Percentiles rank a stretch among this genome's conserved stretches.
Evolutionary conservation across 2,797 vertebrate genomes (phyloP).

Genomic region (Cyclopterus lumpus): DNA sequence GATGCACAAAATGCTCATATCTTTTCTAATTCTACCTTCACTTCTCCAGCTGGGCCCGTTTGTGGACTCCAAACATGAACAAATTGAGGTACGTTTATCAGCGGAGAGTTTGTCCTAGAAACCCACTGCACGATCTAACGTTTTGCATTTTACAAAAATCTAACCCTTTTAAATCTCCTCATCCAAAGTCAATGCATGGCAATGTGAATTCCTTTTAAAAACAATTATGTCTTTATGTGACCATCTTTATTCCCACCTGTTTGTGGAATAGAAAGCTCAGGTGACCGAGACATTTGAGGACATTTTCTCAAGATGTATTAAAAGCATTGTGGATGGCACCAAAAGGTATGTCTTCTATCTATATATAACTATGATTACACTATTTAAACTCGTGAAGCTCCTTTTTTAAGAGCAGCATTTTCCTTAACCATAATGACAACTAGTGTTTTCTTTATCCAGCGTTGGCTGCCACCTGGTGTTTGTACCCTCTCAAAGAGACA

Average conservation of each 20-base stretch:
- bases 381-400: background rate
- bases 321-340: slow-evolving; percentile 90
- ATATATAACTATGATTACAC: background rate
- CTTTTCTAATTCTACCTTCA: slow-evolving; percentile 22
- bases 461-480: slow-evolving; percentile 89
- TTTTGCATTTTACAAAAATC: background rate
- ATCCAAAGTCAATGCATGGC: background rate
- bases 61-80: slow-evolving; percentile 93
- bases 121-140: background rate
- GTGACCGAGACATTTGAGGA: slow-evolving; percentile 87
- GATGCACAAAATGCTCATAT: background rate
- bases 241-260: background rate
- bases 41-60: slow-evolving; percentile 90
- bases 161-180: background rate
- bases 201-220: background rate
- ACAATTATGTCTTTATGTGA: background rate
- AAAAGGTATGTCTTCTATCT: slow-evolving; percentile 78
- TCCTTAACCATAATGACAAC: rapidly evolving
- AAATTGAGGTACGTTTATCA: slow-evolving; percentile 88
- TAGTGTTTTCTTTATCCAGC: slow-evolving; percentile 66
- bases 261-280: slow-evolving; percentile 80
- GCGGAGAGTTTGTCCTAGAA: background rate
- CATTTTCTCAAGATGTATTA: slow-evolving; percentile 88
- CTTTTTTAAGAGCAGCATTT: background rate
- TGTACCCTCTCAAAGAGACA: slow-evolving; percentile 90